phyloP scores from a whole-genome alignment of 35 echinoderm and acorn worm genomes.

The Apostichopus californicus region DNA sequence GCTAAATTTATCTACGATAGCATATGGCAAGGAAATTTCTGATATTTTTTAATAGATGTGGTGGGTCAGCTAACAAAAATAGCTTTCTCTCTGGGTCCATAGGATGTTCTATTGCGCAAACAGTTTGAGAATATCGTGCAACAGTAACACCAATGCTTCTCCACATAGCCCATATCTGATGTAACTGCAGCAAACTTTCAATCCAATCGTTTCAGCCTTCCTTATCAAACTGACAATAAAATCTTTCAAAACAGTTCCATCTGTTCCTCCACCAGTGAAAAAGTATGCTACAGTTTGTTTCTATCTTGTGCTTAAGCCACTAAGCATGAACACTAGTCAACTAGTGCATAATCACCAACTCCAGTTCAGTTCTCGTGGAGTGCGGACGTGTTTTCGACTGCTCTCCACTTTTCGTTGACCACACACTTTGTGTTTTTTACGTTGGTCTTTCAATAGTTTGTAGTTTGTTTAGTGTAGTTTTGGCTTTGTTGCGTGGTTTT shows the following conservation, averaged over 20 bases:
- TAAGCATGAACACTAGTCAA: constrained; percentile 3
- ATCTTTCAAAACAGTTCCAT: constrained; percentile 7
- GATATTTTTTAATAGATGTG: background rate
- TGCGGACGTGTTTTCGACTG: too few relatives aligned
- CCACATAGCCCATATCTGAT: background rate
- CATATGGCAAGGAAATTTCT: background rate
- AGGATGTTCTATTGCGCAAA: background rate
- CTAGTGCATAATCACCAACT: constrained; percentile 8
- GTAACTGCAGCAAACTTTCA: background rate
- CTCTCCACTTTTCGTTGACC: too few relatives aligned
- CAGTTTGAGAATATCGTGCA: background rate
- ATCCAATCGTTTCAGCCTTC: background rate
- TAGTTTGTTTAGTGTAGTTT: too few relatives aligned
- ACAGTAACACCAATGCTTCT: background rate
- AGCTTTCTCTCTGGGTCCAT: background rate
- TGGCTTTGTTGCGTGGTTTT: too few relatives aligned
- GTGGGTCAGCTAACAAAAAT: background rate
- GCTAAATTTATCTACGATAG: background rate
- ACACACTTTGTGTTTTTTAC: too few relatives aligned
- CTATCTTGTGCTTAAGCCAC: constrained; percentile 33
- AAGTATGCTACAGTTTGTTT: constrained; percentile 28
- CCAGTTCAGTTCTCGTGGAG: too few relatives aligned
- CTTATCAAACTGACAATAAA: background rate
- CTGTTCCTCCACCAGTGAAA: background rate
- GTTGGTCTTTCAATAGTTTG: too few relatives aligned